Conservation (phyloP, 2,797 vertebrate species). For the Tapirus indicus region DNA sequence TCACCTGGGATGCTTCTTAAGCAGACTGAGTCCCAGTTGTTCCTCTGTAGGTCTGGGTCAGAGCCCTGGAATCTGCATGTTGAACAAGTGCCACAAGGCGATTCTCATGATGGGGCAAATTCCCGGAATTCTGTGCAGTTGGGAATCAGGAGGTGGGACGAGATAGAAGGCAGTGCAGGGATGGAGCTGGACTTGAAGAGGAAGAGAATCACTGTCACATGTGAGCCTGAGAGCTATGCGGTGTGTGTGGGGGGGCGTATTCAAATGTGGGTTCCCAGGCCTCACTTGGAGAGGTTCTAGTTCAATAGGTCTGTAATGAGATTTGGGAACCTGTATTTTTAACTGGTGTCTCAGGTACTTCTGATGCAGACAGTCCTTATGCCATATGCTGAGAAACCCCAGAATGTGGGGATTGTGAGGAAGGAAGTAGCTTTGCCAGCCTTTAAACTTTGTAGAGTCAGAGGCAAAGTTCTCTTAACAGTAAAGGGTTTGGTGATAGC, state of each 20-base stretch:
- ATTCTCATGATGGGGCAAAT: background rate
- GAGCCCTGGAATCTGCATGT: background rate
- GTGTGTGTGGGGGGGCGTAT: background rate
- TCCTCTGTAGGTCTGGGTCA: background rate
- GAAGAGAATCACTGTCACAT: background rate
- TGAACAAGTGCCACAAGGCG: background rate
- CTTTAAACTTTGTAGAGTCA: background rate
- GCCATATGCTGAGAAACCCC: background rate
- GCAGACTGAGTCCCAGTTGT: background rate
- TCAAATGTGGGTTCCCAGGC: background rate
- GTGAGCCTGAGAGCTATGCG: background rate
- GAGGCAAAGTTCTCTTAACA: background rate
- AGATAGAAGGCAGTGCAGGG: background rate
- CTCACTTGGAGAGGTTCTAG: background rate
- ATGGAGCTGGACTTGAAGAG: background rate
- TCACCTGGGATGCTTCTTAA: background rate
- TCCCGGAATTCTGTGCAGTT: background rate
- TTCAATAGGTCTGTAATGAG: background rate
- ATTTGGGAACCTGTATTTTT: slow-evolving; percentile 24
- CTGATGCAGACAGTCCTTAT: background rate
- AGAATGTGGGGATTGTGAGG: background rate
- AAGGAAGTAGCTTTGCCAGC: background rate
- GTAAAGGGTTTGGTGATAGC: background rate
- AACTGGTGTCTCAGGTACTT: background rate
- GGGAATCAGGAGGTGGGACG: background rate